Base-by-base conservation (phyloP, 53 echinoderm and acorn worm genomes). In the Luidia sarsii region DNA sequence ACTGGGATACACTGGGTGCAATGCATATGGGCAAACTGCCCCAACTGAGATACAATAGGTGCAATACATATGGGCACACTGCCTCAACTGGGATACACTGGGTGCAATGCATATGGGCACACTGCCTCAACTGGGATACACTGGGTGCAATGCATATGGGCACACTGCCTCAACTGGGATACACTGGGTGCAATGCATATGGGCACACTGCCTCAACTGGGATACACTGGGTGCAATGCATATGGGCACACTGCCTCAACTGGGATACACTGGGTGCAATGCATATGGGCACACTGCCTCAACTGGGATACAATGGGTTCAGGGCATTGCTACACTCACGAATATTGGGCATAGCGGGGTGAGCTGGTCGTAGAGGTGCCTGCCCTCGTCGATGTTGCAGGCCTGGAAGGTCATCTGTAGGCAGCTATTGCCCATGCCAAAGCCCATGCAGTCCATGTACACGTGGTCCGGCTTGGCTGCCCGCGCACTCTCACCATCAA, bases 371-470 rank as follows among this genome's bases (percentile, higher is more conserved):
- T 97, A 97, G 37, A 97, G 70, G 43, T 86, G 81, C 46, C 87
- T 79, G 2, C 87, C 97, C 57, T 97, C 97, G 6, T 62, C 85
- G 50, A 97, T 87, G 66, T 81, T 86, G 50, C 93, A 97, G 0
- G 93, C 97, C 48, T 97, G 97, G 85, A 97, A 97, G 30, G 97
- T 97, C 48, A 94, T 86, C 68, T 97, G 97, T 0, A 97, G 70
- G 36, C 91, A 97, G 45, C 83, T 86, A 57, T 88, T 91, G 3
- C 93, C 93, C 91, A 97, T 93, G 2, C 97, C 97, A 10, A 97
- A 97, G 0, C 93, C 97, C 97, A 93, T 97, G 34, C 83, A 83
- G 79, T 97, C 97, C 93, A 97, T 91, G 87, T 93, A 93, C 51
- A 97, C 91, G 56, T 97, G 97, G 75, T 97, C 89, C 33, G 91